phyloP scores from a whole-genome alignment of 2,113 vertebrate species.

The Chloropsis hardwickii region DNA sequence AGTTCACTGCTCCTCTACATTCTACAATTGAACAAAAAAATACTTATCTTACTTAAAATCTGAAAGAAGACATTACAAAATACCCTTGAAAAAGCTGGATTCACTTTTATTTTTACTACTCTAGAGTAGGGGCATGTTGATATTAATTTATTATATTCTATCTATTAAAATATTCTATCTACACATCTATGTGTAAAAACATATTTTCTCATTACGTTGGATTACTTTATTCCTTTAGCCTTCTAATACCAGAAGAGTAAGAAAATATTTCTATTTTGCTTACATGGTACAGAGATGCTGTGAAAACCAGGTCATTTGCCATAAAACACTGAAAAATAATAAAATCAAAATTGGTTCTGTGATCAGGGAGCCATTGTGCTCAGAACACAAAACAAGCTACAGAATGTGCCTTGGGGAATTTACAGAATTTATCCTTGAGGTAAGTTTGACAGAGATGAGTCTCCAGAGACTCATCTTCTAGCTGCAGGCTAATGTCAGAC shows the following conservation, averaged over 20 bases:
- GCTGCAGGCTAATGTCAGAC: neutral
- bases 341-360: neutral
- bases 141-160: neutral
- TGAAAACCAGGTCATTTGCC: neutral
- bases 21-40: neutral
- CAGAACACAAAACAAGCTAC: neutral
- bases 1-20: neutral
- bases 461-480: neutral
- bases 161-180: neutral
- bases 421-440: neutral
- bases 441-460: neutral
- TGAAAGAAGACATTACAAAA: neutral
- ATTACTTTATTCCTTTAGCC: neutral
- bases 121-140: fast-evolving
- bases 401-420: neutral
- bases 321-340: neutral
- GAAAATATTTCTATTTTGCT: neutral
- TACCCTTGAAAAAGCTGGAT: neutral
- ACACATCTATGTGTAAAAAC: neutral
- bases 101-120: neutral
- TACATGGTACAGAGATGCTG: neutral
- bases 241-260: neutral
- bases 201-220: neutral
- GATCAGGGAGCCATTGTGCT: neutral
- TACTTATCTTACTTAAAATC: neutral